Percentiles rank a stretch among this genome's conserved stretches.
These are phyloP conservation scores for Gouania willdenowi DNA, from an alignment of 2,797 vertebrate genomes.

Conservation along the genomic window DNA sequence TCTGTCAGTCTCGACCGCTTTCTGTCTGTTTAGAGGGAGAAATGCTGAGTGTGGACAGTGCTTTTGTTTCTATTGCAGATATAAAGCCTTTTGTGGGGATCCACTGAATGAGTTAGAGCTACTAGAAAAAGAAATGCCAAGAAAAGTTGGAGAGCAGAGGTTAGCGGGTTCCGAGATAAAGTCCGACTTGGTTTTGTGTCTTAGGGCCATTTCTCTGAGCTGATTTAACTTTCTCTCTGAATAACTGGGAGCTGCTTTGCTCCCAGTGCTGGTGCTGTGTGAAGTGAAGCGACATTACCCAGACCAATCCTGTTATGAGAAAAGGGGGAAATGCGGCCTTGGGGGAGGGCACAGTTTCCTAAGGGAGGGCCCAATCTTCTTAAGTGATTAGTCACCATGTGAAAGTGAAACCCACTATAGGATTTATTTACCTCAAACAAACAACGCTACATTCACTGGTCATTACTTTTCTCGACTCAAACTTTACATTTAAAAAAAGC, in stretches of 20 bases:
- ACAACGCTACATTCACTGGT: too few relatives aligned
- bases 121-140: conserved; percentile 16
- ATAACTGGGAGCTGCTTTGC: conserved; percentile 68
- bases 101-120: conserved; percentile 31
- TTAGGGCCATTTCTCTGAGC: conserved; percentile 30
- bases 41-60: conserved; percentile 22
- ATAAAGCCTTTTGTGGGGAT: conserved; percentile 66
- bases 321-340: not conserved
- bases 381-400: conserved; percentile 77
- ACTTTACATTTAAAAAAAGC: too few relatives aligned
- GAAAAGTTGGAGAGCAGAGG: conserved; percentile 1
- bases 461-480: too few relatives aligned
- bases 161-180: conserved; percentile 28
- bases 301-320: conserved; percentile 75
- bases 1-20: too few relatives aligned
- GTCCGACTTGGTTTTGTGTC: conserved; percentile 64
- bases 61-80: conserved; percentile 66
- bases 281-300: conserved; percentile 68
- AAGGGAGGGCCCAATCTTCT: conserved; percentile 57
- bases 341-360: not conserved
- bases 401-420: conserved; percentile 65
- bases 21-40: too few relatives aligned
- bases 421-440: conserved; percentile 44
- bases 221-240: conserved; percentile 64
- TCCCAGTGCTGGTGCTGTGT: conserved; percentile 47